Conservation (phyloP, 2,113 vertebrate species). For the Macquaria australasica region DNA sequence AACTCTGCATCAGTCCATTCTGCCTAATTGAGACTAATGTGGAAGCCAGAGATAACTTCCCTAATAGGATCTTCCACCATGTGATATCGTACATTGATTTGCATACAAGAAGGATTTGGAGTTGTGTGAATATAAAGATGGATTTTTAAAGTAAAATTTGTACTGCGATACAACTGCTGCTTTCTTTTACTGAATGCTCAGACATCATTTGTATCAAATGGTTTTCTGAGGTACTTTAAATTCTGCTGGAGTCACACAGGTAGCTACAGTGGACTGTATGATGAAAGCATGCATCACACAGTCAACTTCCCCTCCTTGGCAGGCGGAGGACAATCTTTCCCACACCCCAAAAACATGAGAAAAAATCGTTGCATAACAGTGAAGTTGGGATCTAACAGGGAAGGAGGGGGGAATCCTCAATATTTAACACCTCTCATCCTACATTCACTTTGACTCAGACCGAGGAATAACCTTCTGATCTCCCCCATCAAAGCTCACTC, state of each 20-base stretch:
- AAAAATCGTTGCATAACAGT: slow-evolving; percentile 49
- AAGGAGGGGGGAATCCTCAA: slow-evolving; percentile 47
- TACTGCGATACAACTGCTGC: not conserved
- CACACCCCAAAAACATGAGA: slow-evolving; percentile 47
- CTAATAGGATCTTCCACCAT: slow-evolving; percentile 29
- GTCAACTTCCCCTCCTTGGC: slow-evolving; percentile 43
- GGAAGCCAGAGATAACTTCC: slow-evolving; percentile 14
- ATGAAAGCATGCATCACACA: slow-evolving; percentile 56
- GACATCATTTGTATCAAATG: not conserved
- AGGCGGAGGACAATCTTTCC: slow-evolving; percentile 34
- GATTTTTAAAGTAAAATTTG: not conserved
- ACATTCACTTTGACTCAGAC: slow-evolving; percentile 77
- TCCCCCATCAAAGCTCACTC: slow-evolving; percentile 67
- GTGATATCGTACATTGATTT: slow-evolving; percentile 1
- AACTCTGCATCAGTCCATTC: not conserved
- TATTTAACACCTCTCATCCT: slow-evolving; percentile 75
- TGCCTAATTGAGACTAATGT: slow-evolving; percentile 36
- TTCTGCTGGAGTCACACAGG: slow-evolving; percentile 35
- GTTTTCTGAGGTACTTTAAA: slow-evolving; percentile 38
- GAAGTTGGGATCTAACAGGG: slow-evolving; percentile 35
- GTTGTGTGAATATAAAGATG: not conserved
- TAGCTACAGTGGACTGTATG: slow-evolving; percentile 26
- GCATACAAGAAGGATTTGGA: not conserved
- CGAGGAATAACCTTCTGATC: slow-evolving; percentile 74
- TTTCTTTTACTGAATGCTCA: not conserved